A percentile compares a stretch with the other conserved stretches of the same genome.
Conservation (phyloP, 2,888 invertebrate genomes). For the Polymixis flavicincta region DNA sequence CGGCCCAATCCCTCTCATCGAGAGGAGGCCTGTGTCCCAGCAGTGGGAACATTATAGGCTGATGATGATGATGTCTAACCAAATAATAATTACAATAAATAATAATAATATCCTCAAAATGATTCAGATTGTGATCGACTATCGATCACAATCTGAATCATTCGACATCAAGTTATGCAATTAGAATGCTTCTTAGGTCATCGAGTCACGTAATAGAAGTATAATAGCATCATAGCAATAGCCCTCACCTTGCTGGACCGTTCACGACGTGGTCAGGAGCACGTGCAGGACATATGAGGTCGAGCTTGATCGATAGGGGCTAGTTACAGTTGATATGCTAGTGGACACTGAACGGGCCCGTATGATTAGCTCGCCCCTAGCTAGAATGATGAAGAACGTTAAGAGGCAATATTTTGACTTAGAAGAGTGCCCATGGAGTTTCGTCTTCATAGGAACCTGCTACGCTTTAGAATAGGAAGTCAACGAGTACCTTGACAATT, state of each 20-base stretch:
- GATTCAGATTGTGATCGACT: too few relatives aligned
- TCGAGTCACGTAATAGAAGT: background rate
- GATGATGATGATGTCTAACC: too few relatives aligned
- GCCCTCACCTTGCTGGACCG: constrained; percentile 81
- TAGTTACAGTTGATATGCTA: constrained; percentile 17
- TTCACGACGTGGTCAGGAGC: constrained; percentile 61
- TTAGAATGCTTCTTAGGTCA: too few relatives aligned
- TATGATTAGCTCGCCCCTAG: constrained; percentile 22
- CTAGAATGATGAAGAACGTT: background rate
- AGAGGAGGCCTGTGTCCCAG: too few relatives aligned
- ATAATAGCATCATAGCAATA: constrained; percentile 43
- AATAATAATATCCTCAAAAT: too few relatives aligned
- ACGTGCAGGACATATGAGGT: constrained; percentile 67
- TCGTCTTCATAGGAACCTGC: background rate
- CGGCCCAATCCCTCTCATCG: too few relatives aligned
- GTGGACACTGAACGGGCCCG: constrained; percentile 17
- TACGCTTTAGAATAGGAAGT: background rate
- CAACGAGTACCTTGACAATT: too few relatives aligned
- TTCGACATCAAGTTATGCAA: too few relatives aligned
- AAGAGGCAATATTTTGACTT: background rate
- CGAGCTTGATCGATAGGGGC: constrained; percentile 51
- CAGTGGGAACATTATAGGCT: too few relatives aligned
- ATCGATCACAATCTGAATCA: too few relatives aligned
- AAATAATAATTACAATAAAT: too few relatives aligned
- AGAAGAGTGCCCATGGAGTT: too few relatives aligned